Conservation (phyloP, 1,140 invertebrate genomes). For the Drosophila funebris region DNA sequence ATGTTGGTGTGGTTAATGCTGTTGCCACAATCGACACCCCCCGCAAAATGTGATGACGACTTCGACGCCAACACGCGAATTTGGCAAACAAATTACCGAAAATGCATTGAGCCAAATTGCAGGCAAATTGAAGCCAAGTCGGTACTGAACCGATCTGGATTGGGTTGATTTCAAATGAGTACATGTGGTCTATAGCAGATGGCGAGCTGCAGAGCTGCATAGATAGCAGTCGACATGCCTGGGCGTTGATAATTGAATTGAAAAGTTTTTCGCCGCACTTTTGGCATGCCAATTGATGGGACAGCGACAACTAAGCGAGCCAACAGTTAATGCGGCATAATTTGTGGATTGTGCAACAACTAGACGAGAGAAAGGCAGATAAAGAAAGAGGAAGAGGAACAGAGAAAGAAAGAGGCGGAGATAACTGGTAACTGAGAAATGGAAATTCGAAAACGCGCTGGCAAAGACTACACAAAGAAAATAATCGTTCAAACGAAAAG, state of each 20-base stretch:
- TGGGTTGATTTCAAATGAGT: neutral
- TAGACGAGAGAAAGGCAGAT: neutral
- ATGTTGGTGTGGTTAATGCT: too few relatives aligned
- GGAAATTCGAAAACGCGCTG: constrained; percentile 39
- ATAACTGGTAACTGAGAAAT: constrained; percentile 55
- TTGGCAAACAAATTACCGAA: constrained; percentile 77
- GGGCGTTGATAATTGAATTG: constrained; percentile 77
- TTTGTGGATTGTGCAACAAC: constrained; percentile 57
- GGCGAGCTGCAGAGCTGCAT: neutral
- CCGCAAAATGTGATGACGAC: constrained; percentile 44
- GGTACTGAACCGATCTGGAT: neutral
- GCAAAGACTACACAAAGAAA: constrained; percentile 38
- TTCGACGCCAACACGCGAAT: constrained; percentile 68
- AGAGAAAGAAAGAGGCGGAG: neutral
- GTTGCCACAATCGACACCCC: constrained; percentile 56
- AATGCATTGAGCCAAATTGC: constrained; percentile 63
- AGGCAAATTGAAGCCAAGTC: constrained; percentile 48
- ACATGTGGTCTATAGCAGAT: neutral
- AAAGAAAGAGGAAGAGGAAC: too few relatives aligned
- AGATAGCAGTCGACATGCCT: constrained; percentile 22
- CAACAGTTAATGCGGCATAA: constrained; percentile 62
- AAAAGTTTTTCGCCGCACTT: constrained; percentile 68
- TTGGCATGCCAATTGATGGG: constrained; percentile 37
- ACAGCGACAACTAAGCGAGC: constrained; percentile 14
- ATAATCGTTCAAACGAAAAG: constrained; percentile 24